Percentiles rank a stretch among this genome's conserved stretches.
phyloP scores from a whole-genome alignment of 2,888 invertebrate genomes.

The Anthoptus insignis region DNA sequence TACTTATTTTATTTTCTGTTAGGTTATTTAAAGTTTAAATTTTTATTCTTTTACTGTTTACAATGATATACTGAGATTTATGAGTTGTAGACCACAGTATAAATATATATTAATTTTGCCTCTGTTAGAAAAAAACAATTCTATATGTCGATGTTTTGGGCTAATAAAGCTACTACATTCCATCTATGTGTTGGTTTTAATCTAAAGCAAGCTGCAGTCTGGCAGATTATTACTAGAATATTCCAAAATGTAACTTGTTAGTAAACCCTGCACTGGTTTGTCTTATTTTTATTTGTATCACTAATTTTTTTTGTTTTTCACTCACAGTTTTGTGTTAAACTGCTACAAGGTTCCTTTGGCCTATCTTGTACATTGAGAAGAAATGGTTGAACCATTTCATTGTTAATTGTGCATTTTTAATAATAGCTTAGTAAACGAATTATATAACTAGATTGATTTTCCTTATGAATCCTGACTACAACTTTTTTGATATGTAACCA shows the following conservation, averaged over 20 bases:
- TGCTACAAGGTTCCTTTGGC: slow-evolving; percentile 56
- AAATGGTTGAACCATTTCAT: slow-evolving; percentile 74
- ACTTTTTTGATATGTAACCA: no score
- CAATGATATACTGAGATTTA: no score
- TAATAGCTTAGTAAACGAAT: slow-evolving; percentile 82
- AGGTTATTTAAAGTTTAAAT: neutral
- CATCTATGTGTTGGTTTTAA: slow-evolving; percentile 38
- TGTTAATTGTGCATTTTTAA: slow-evolving; percentile 79
- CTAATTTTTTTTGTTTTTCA: slow-evolving; percentile 25
- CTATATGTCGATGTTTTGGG: slow-evolving; percentile 11
- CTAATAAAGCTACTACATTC: slow-evolving; percentile 27
- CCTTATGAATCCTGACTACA: slow-evolving; percentile 12
- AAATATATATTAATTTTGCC: neutral
- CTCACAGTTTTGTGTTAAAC: slow-evolving; percentile 16
- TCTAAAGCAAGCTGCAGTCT: slow-evolving; percentile 19
- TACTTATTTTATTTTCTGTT: neutral
- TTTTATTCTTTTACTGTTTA: neutral
- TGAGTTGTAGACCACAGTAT: neutral
- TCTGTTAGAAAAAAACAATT: neutral
- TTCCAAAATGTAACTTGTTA: no score
- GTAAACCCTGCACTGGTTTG: slow-evolving; percentile 31
- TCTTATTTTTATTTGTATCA: slow-evolving; percentile 21
- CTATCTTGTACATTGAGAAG: slow-evolving; percentile 72
- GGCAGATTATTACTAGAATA: slow-evolving; percentile 9
- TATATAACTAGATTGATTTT: slow-evolving; percentile 56